phyloP scores from a whole-genome alignment of 2,888 invertebrate species.

The Osmoderma eremita region DNA sequence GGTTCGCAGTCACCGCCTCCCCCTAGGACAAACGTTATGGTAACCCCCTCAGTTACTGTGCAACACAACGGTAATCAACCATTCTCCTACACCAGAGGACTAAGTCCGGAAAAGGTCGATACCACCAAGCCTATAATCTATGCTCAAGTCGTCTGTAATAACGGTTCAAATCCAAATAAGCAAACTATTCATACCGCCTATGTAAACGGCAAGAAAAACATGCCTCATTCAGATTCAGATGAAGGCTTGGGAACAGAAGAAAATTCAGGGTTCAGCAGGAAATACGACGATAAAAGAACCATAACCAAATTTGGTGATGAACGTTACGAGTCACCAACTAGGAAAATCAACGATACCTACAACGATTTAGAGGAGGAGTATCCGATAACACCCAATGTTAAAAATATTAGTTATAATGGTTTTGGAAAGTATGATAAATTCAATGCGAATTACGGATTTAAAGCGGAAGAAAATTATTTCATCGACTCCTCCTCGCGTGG shows the following conservation, averaged over 20 bases:
- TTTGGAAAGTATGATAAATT: slow-evolving; percentile 66
- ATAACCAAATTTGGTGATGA: slow-evolving; percentile 65
- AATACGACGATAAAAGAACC: slow-evolving; percentile 53
- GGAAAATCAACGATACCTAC: slow-evolving; percentile 64
- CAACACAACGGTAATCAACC: slow-evolving; percentile 79
- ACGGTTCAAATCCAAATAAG: slow-evolving; percentile 57
- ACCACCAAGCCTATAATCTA: slow-evolving; percentile 72
- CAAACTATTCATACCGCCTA: slow-evolving; percentile 68
- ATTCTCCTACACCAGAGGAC: slow-evolving; percentile 79
- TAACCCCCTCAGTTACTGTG: slow-evolving; percentile 70
- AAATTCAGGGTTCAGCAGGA: slow-evolving; percentile 59
- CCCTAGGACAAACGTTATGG: slow-evolving; percentile 67
- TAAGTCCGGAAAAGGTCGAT: slow-evolving; percentile 62
- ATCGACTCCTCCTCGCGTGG: slow-evolving; percentile 68
- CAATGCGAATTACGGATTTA: slow-evolving; percentile 66
- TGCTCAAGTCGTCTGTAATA: slow-evolving; percentile 75
- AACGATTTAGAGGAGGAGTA: slow-evolving; percentile 63
- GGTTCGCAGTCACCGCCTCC: slow-evolving; percentile 76
- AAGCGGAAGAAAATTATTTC: slow-evolving; percentile 62
- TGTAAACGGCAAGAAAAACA: slow-evolving; percentile 63
- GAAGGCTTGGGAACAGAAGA: slow-evolving; percentile 83
- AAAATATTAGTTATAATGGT: slow-evolving; percentile 65
- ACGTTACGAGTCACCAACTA: slow-evolving; percentile 52
- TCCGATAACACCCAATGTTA: slow-evolving; percentile 72
- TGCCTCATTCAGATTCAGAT: slow-evolving; percentile 78